A percentile compares a stretch with the other conserved stretches of the same genome.
phyloP scores from a whole-genome alignment of 1,140 invertebrate genomes.

The Chionoecetes opilio region DNA sequence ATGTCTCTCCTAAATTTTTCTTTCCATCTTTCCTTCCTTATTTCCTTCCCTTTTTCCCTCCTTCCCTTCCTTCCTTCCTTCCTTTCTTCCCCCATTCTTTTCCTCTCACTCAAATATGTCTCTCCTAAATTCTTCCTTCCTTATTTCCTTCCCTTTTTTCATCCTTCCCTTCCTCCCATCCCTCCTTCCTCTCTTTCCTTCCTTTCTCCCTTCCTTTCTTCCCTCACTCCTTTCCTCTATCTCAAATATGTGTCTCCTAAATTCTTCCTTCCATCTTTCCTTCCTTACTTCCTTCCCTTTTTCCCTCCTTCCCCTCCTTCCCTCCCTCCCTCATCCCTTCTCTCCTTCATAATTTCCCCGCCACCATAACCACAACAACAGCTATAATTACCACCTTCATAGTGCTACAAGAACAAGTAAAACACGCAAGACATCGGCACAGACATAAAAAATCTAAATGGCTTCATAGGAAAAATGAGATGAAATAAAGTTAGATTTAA shows the following conservation, averaged over 20 bases:
- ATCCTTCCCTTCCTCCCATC: not conserved
- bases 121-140: no score
- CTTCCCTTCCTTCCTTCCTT: not conserved
- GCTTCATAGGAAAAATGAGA: not conserved
- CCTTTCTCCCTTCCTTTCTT: not conserved
- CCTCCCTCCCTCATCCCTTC: not conserved
- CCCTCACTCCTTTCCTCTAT: slow-evolving; percentile 34
- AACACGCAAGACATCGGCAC: not conserved
- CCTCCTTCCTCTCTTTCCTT: not conserved
- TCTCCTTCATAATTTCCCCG: no score
- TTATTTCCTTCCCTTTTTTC: not conserved
- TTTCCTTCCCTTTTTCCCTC: slow-evolving; percentile 10
- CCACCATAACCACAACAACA: slow-evolving; percentile 1
- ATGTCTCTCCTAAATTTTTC: not conserved
- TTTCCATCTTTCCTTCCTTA: not conserved
- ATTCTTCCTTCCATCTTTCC: not conserved
- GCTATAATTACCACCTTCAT: not conserved
- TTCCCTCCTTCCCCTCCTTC: not conserved
- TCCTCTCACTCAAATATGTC: no score
- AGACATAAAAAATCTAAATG: no score
- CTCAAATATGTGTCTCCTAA: no score
- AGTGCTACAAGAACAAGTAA: not conserved
- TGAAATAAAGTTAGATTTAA: not conserved
- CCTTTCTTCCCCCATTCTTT: no score
- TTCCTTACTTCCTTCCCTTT: not conserved